Base-by-base conservation (phyloP, 1,140 invertebrate genomes). In the Macrobrachium nipponense region DNA sequence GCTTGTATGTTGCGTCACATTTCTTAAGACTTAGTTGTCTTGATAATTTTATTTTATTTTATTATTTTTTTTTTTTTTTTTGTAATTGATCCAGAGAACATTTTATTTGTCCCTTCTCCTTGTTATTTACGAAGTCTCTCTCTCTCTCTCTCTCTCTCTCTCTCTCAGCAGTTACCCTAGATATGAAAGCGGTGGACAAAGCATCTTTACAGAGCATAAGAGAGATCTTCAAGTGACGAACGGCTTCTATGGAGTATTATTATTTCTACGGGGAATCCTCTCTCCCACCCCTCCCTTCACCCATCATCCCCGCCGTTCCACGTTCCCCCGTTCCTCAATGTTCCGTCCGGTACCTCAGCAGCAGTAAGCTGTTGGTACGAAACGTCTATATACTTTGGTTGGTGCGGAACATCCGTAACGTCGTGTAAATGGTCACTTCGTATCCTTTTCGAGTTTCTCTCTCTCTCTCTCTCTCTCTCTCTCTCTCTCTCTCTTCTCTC, bases 401-500 rank as follows among this genome's bases (percentile, higher is more conserved):
- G 59, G 36, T 76, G 18, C 12, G 51, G 10, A 58, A 20, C 14
- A 6, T 76, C 17, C 7, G 20, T 58, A 11, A 20, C 73, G n/a
- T 6, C 10, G 44, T 76, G 18, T 73, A 44, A 44, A 76, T 58
- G 36, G 73, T 58, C 44, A 58, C 44, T 76, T 51, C 20, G 59
- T 76, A 44, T 43, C 73, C 73, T 27, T 27, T 27, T 15, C 36
- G 27, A 44, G 23, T 76, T 27, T 75, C 72, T 76, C 43, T 76
- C 72, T 73, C 72, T 73, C 72, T 73, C 72, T 73, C 72, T 73
- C 68, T 72, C 68, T 72, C 72, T 73, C 72, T 73, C 72, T 73
- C 72, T 73, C 72, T 73, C 72, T 73, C 72, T 73, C 72, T 73
- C 72, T 73, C 72, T 73, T 73, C 72, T 73, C 72, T 73, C 72